A percentile compares a stretch with the other conserved stretches of the same genome.
These are phyloP conservation scores for Acholoe squamosa DNA, from an alignment of 2,888 invertebrate species.

Conservation along the genomic window DNA sequence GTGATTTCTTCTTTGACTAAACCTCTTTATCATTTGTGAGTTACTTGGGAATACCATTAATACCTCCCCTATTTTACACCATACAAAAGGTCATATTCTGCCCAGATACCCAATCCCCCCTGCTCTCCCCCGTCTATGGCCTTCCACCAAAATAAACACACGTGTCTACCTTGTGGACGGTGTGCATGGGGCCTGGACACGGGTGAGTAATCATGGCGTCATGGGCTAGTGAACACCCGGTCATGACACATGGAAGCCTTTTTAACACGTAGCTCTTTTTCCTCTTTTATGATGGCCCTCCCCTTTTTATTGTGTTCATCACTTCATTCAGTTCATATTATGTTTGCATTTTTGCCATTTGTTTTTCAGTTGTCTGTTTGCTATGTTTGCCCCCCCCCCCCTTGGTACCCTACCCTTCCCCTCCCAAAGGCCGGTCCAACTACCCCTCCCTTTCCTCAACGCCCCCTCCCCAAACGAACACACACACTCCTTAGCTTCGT, in stretches of 20 bases:
- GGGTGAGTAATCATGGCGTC: conserved; percentile 26
- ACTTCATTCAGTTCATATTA: neutral
- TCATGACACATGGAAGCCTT: neutral
- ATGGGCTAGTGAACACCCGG: neutral
- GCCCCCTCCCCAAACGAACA: no score
- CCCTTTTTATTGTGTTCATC: neutral
- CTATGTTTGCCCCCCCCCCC: neutral
- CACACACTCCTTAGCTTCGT: no score
- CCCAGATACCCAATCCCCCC: neutral
- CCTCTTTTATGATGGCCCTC: neutral
- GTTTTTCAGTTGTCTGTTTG: conserved; percentile 12
- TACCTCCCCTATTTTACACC: no score
- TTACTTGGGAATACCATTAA: no score
- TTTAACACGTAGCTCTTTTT: no score
- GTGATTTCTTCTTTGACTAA: no score
- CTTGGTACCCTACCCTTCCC: no score
- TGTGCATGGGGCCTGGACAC: conserved; percentile 4
- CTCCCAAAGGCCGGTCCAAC: no score
- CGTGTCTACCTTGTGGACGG: neutral
- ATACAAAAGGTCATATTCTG: no score
- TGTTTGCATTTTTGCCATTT: neutral
- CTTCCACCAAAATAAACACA: neutral
- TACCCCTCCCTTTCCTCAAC: no score
- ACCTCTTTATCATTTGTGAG: no score
- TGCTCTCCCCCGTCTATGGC: neutral